phyloP scores from a whole-genome alignment of 1,140 invertebrate genomes.

The Listronotus oregonensis region DNA sequence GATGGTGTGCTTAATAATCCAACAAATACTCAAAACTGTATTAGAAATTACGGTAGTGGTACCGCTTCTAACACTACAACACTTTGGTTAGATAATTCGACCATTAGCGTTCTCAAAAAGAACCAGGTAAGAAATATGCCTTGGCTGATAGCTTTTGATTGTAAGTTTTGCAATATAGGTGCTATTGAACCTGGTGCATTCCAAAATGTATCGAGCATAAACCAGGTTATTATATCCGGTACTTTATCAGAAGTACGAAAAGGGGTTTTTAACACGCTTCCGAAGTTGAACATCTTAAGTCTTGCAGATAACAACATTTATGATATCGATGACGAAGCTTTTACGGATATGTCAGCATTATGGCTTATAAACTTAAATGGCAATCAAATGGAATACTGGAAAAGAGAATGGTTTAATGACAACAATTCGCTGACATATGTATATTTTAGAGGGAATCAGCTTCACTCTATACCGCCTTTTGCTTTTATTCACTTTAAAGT shows the following conservation, averaged over 20 bases:
- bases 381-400: conserved; percentile 7
- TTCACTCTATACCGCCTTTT: neutral
- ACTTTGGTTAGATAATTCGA: neutral
- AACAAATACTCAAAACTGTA: neutral
- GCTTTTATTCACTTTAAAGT: conserved; percentile 3
- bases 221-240: neutral
- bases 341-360: conserved; percentile 1
- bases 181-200: neutral
- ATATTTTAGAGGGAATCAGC: neutral
- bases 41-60: neutral
- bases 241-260: neutral
- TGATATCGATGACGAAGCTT: conserved; percentile 9
- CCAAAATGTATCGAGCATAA: neutral
- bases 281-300: neutral
- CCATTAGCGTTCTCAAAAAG: neutral
- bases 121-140: neutral
- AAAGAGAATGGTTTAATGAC: conserved; percentile 7
- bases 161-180: neutral
- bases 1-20: neutral
- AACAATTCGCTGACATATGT: neutral
- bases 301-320: conserved; percentile 4
- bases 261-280: neutral
- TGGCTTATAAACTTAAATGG: neutral
- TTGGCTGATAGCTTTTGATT: neutral
- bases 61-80: neutral